Conservation (phyloP, 2,888 invertebrate genomes). For the Mellilla xanthometata region DNA sequence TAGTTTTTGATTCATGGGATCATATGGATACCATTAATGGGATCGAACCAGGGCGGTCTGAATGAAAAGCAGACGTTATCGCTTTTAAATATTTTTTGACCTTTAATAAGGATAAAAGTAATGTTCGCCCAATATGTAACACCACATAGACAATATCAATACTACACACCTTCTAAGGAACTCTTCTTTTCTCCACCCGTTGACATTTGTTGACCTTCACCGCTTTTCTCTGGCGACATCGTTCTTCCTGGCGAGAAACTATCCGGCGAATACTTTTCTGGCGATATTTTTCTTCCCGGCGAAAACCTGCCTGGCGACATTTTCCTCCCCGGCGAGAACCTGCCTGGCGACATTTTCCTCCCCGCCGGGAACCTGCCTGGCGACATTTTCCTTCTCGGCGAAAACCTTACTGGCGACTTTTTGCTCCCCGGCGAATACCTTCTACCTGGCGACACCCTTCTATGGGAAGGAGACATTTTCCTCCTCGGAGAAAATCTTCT, state of each 20-base stretch:
- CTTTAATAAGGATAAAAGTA: no score
- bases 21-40: no score
- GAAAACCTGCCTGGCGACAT: constrained; percentile 25
- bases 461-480: constrained; percentile 30
- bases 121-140: no score
- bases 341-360: constrained; percentile 31
- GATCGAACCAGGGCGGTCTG: no score
- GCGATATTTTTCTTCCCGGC: constrained; percentile 23
- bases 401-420: constrained; percentile 30
- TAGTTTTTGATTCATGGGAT: no score
- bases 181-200: no score
- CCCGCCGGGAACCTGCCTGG: constrained; percentile 28
- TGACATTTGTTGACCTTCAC: no score
- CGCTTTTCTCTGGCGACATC: no score
- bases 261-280: constrained; percentile 23
- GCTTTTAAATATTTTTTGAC: no score
- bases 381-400: constrained; percentile 27
- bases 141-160: no score
- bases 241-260: constrained; percentile 27
- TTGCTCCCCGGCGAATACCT: constrained; percentile 32
- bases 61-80: no score
- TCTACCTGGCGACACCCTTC: constrained; percentile 33
- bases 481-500: constrained; percentile 25
- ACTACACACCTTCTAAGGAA: no score
- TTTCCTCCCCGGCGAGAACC: constrained; percentile 2